Evolutionary conservation across 1,140 invertebrate species (phyloP).

Genomic region (Plutomurus gul): DNA sequence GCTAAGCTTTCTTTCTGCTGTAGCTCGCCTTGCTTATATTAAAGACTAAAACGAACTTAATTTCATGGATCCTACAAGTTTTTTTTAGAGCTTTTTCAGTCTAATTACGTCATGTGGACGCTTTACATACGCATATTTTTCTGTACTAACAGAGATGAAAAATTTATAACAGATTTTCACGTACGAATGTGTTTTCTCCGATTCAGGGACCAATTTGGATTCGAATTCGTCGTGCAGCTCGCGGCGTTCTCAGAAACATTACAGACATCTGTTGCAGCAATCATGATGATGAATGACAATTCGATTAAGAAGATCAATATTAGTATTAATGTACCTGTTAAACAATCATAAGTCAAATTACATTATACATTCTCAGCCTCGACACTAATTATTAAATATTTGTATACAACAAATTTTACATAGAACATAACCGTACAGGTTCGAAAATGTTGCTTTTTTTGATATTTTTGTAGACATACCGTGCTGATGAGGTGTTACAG

Average conservation of each 20-base stretch:
- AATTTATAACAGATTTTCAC: no score
- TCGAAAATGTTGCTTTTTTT: neutral
- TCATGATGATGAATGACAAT: neutral
- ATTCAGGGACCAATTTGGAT: slow-evolving; percentile 9
- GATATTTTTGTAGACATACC: neutral
- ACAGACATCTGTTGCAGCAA: neutral
- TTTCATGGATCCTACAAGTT: no score
- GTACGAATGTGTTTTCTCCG: slow-evolving; percentile 5
- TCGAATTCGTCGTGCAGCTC: neutral
- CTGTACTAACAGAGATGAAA: no score
- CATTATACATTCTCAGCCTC: no score
- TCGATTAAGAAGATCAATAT: neutral
- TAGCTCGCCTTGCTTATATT: no score
- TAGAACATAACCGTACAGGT: neutral
- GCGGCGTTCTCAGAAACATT: slow-evolving; percentile 4
- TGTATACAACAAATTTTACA: neutral
- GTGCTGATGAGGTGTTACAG: slow-evolving; percentile 4
- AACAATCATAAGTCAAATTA: no score
- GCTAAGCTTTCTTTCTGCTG: no score
- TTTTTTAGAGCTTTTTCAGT: no score
- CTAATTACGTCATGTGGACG: no score
- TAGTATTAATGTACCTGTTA: slow-evolving; percentile 16
- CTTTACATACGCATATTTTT: no score
- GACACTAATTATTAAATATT: no score
- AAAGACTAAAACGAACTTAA: no score